These are phyloP conservation scores for Acanthiza pusilla DNA, from an alignment of 2,797 vertebrate genomes.

Conservation along the genomic window DNA sequence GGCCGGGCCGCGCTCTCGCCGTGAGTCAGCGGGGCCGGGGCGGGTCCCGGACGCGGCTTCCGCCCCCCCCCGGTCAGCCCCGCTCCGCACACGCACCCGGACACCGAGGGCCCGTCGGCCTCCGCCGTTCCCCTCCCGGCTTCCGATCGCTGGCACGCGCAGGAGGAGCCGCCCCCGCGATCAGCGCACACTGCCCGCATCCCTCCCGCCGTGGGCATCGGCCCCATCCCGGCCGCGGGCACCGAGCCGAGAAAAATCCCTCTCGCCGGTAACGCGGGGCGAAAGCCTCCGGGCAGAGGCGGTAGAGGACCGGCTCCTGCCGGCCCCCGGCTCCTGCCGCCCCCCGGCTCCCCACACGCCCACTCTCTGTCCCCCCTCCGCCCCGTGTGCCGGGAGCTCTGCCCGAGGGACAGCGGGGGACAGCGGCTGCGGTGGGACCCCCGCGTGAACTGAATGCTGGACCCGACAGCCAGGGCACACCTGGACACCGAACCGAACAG, in stretches of 20 bases:
- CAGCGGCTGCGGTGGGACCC: neutral
- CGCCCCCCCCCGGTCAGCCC: neutral
- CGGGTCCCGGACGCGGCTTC: neutral
- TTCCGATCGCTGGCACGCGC: accelerated
- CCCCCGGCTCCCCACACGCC: neutral
- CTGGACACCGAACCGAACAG: neutral
- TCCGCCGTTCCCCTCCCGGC: neutral
- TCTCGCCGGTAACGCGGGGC: neutral
- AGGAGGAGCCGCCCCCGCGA: neutral
- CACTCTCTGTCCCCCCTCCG: no score
- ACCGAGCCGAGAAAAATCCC: neutral
- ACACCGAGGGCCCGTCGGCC: neutral
- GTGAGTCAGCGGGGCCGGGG: neutral
- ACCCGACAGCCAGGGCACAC: neutral
- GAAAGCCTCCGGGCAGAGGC: neutral
- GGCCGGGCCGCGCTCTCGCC: neutral
- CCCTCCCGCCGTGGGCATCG: no score
- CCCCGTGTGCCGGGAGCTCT: neutral
- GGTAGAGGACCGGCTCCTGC: neutral
- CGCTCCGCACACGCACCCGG: neutral
- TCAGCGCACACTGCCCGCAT: neutral
- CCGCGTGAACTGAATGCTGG: accelerated
- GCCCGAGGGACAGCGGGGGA: neutral
- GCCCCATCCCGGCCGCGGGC: neutral
- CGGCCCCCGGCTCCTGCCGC: neutral